Percentiles rank a stretch among this genome's conserved stretches.
Evolutionary conservation across 1,140 invertebrate species (phyloP).

Genomic region (Pectinophora gossypiella): DNA sequence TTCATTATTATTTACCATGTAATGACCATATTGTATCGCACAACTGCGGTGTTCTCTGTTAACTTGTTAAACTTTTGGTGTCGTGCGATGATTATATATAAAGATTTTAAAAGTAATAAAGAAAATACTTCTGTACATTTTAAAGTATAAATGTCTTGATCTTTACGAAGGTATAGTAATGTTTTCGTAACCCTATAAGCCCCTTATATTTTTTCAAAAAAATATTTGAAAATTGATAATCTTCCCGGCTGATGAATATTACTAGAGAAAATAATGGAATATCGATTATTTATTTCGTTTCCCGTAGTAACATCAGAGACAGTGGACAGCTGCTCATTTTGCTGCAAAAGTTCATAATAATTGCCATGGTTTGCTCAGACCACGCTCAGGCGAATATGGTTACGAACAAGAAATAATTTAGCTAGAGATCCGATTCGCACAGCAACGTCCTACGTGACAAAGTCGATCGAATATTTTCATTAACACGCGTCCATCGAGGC

Average conservation of each 20-base stretch:
- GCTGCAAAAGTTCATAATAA: background rate
- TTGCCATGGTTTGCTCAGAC: background rate
- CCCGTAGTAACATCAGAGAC: too few relatives aligned
- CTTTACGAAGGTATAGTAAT: background rate
- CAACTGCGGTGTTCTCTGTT: too few relatives aligned
- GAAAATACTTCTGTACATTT: background rate
- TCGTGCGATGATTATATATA: background rate
- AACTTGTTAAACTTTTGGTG: background rate
- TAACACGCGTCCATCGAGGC: too few relatives aligned
- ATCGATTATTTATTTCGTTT: too few relatives aligned
- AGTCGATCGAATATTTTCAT: background rate
- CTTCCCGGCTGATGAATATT: too few relatives aligned
- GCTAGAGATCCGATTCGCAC: background rate
- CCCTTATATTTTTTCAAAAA: too few relatives aligned
- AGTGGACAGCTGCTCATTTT: background rate
- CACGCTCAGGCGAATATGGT: background rate
- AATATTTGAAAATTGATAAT: too few relatives aligned
- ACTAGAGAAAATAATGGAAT: too few relatives aligned
- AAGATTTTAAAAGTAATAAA: background rate
- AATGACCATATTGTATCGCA: too few relatives aligned
- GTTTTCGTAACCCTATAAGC: constrained; percentile 2
- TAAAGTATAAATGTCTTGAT: background rate
- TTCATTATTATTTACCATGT: too few relatives aligned
- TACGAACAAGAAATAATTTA: constrained; percentile 1
- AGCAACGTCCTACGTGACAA: background rate